Evolutionary conservation across 2,888 invertebrate genomes (phyloP).

Genomic region (Tachystola acroxantha): DNA sequence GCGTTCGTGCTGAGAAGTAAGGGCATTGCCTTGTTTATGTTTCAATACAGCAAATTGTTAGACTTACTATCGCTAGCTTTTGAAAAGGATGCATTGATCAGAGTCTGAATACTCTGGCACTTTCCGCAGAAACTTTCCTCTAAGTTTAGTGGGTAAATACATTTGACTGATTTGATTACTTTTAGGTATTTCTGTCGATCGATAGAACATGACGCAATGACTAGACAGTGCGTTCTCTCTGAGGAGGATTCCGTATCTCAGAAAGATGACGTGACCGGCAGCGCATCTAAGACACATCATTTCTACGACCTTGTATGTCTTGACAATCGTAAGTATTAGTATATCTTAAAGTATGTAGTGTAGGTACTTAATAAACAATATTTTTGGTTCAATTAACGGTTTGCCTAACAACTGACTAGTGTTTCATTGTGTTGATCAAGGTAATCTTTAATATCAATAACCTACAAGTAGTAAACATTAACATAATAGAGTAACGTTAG

Average conservation of each 20-base stretch:
- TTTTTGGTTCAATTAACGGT: neutral
- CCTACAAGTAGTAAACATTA: neutral
- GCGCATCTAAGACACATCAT: slow-evolving; percentile 90
- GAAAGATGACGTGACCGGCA: slow-evolving; percentile 91
- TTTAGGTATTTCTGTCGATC: slow-evolving; percentile 90
- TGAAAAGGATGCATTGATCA: too few species aligned
- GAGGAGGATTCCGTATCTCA: slow-evolving; percentile 95
- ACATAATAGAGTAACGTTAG: slow-evolving; percentile 5
- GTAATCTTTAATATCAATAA: neutral
- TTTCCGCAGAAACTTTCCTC: too few species aligned
- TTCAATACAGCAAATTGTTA: neutral
- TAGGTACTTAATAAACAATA: neutral
- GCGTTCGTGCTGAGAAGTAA: slow-evolving; percentile 91
- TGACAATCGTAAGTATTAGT: slow-evolving; percentile 88
- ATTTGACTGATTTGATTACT: slow-evolving; percentile 12
- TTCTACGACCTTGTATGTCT: slow-evolving; percentile 93
- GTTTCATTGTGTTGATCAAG: neutral
- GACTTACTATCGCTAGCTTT: too few species aligned
- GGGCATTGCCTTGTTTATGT: slow-evolving; percentile 15
- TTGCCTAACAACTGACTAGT: neutral
- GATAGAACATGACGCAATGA: slow-evolving; percentile 92
- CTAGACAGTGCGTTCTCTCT: slow-evolving; percentile 91
- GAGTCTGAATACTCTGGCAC: too few species aligned
- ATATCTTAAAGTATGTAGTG: too few species aligned
- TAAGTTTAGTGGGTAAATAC: too few species aligned